Conservation (phyloP, 23 tunicate species). For the Halocynthia roretzi region DNA sequence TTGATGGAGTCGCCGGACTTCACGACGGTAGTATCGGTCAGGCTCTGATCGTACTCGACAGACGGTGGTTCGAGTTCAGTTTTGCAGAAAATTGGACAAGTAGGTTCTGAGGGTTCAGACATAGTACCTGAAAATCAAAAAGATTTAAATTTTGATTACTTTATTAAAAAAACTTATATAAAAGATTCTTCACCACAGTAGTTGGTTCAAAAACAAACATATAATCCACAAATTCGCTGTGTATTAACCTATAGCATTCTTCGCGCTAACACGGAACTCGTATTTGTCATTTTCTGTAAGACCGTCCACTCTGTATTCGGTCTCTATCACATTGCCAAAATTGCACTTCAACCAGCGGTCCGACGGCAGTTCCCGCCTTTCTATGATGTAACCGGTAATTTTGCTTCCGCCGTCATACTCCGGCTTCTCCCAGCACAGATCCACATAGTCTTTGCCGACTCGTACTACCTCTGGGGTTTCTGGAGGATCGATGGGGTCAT, state of each 20-base stretch:
- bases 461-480: conserved; percentile 59
- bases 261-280: conserved; percentile 90
- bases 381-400: conserved; percentile 81
- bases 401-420: conserved; percentile 76
- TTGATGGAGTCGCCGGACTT: conserved; percentile 32
- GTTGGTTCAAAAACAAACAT: no score
- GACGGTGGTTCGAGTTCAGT: conserved; percentile 24
- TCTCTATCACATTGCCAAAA: conserved; percentile 72
- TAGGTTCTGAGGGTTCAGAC: conserved; percentile 27
- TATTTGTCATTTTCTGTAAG: conserved; percentile 56
- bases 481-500: conserved; percentile 86
- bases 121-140: conserved; percentile 11
- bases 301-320: conserved; percentile 63
- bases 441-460: conserved; percentile 70
- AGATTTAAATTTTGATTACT: background rate
- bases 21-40: conserved; percentile 17
- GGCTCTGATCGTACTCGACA: conserved; percentile 14
- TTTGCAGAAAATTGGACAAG: conserved; percentile 18
- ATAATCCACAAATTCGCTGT: background rate
- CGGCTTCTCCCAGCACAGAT: conserved; percentile 83
- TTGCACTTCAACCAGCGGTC: conserved; percentile 81
- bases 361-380: conserved; percentile 62
- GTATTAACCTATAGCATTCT: conserved; percentile 65
- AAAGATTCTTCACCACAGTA: conserved; percentile 6
- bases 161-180: background rate